A percentile compares a stretch with the other conserved stretches of the same genome.
These are phyloP conservation scores for Cyrtodaria siliqua DNA, from an alignment of 2,888 invertebrate species.

Conservation along the genomic window DNA sequence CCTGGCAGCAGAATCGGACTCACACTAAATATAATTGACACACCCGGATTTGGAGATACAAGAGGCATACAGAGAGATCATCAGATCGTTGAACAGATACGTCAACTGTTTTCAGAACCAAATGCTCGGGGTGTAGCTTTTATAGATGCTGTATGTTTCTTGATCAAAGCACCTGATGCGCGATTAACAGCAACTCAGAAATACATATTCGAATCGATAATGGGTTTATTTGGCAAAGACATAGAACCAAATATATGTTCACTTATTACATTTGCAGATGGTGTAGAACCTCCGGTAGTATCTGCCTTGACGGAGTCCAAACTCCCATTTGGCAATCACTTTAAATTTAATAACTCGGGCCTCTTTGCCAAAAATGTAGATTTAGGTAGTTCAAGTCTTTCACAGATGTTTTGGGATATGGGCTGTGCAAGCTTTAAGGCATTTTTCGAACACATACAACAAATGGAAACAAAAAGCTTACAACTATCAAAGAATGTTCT, in stretches of 20 bases:
- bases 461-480: conserved; percentile 56
- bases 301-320: conserved; percentile 53
- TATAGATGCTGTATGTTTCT: conserved; percentile 65
- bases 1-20: conserved; percentile 25
- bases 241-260: conserved; percentile 59
- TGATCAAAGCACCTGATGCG: conserved; percentile 62
- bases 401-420: conserved; percentile 66
- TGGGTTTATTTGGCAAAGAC: conserved; percentile 63
- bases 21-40: conserved; percentile 44
- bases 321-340: conserved; percentile 48
- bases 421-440: conserved; percentile 54
- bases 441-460: conserved; percentile 47
- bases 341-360: conserved; percentile 64
- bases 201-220: conserved; percentile 61
- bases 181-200: conserved; percentile 59
- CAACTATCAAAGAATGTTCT: conserved; percentile 62
- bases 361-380: conserved; percentile 52
- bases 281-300: conserved; percentile 60
- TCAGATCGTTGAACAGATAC: conserved; percentile 32
- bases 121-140: conserved; percentile 44
- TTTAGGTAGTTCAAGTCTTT: conserved; percentile 27
- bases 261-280: conserved; percentile 67
- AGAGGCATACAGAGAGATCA: conserved; percentile 35
- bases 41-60: conserved; percentile 48
- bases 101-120: conserved; percentile 12